A percentile compares a stretch with the other conserved stretches of the same genome.
phyloP scores from a whole-genome alignment of 2,113 vertebrate genomes.

The Hystrix brachyura region DNA sequence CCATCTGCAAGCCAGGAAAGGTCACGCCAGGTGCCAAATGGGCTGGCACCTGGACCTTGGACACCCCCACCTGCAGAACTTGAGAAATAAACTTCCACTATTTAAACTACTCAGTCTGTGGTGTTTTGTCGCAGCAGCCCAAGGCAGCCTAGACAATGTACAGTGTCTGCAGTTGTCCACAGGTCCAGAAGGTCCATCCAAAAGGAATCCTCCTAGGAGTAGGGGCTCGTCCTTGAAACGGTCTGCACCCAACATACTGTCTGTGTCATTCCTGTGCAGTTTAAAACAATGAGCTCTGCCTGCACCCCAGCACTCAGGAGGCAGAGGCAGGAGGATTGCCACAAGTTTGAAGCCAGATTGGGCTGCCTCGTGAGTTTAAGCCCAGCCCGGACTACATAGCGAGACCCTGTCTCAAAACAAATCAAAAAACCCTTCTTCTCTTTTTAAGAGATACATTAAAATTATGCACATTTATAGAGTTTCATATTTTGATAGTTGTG shows the following conservation, averaged over 20 bases:
- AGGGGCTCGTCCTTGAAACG: background rate
- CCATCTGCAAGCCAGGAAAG: background rate
- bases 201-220: background rate
- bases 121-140: conserved; percentile 29
- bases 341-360: background rate
- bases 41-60: background rate
- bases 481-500: background rate
- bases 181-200: background rate
- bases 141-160: background rate
- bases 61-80: background rate
- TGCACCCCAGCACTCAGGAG: background rate
- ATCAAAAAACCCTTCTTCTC: background rate
- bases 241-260: background rate
- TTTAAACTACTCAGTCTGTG: background rate
- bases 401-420: background rate
- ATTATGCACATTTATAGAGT: background rate
- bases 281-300: background rate
- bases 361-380: background rate
- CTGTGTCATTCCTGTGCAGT: background rate
- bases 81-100: background rate
- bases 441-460: background rate
- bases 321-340: background rate
- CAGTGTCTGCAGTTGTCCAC: background rate
- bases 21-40: background rate
- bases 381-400: background rate